Evolutionary conservation across 2,113 vertebrate genomes (phyloP).

Genomic region (Physeter macrocephalus): DNA sequence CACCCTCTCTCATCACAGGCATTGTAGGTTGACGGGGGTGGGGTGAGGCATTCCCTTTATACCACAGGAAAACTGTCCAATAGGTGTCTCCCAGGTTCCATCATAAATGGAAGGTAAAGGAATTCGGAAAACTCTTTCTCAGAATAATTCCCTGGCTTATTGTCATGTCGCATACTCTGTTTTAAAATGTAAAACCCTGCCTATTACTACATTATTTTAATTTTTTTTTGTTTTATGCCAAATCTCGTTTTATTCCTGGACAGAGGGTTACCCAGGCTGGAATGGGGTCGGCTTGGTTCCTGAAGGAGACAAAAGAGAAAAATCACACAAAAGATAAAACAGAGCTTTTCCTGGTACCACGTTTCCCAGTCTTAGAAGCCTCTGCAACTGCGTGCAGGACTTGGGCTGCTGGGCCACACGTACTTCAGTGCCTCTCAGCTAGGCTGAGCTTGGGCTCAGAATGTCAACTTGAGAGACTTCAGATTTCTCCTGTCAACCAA

Average conservation of each 20-base stretch:
- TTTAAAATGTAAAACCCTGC: background rate
- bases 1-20: background rate
- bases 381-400: background rate
- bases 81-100: background rate
- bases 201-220: background rate
- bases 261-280: background rate
- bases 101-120: background rate
- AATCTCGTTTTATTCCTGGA: background rate
- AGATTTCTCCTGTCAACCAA: background rate
- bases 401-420: background rate
- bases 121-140: background rate
- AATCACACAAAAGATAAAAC: background rate
- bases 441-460: background rate
- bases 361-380: background rate
- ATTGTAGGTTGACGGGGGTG: background rate
- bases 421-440: background rate
- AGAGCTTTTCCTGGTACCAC: background rate
- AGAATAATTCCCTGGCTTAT: background rate
- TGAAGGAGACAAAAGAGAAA: background rate
- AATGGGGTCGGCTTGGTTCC: background rate
- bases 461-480: background rate
- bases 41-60: background rate
- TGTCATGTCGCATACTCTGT: background rate
- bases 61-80: background rate
- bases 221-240: background rate